Percentiles rank a stretch among this genome's conserved stretches.
Conservation (phyloP, 1,140 invertebrate species). For the Drosophila tropicalis region DNA sequence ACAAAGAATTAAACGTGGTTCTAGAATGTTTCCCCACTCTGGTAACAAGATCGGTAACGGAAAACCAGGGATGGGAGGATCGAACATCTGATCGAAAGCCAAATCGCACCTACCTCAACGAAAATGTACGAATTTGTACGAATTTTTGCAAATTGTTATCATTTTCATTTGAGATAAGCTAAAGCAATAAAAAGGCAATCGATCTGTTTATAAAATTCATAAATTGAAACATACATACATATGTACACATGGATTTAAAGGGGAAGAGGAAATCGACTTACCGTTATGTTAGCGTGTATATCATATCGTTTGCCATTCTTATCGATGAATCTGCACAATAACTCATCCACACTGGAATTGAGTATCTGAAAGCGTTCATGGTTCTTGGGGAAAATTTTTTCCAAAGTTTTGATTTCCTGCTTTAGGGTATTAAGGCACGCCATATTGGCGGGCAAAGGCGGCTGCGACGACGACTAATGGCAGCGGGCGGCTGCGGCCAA, state of each 20-base stretch:
- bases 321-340: slow-evolving; percentile 97
- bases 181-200: too few relatives aligned
- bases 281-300: slow-evolving; percentile 99
- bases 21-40: too few relatives aligned
- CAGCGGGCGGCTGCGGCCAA: slow-evolving; percentile 22
- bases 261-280: slow-evolving; percentile 85
- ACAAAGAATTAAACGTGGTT: too few relatives aligned
- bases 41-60: too few relatives aligned
- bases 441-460: slow-evolving; percentile 86
- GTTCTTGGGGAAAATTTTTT: slow-evolving; percentile 96
- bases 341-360: slow-evolving; percentile 98
- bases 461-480: slow-evolving; percentile 36
- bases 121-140: too few relatives aligned
- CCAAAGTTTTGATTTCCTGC: slow-evolving; percentile 98
- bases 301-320: slow-evolving; percentile 97
- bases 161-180: too few relatives aligned
- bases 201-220: too few relatives aligned
- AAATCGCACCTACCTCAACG: too few relatives aligned
- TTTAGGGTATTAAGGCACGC: slow-evolving; percentile 98
- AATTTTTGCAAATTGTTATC: too few relatives aligned
- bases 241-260: not conserved
- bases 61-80: too few relatives aligned
- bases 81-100: too few relatives aligned
- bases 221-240: not conserved
- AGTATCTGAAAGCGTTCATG: slow-evolving; percentile 99